Evolutionary conservation across 2,888 invertebrate genomes (phyloP).

Genomic region (Argyresthia goedartella): DNA sequence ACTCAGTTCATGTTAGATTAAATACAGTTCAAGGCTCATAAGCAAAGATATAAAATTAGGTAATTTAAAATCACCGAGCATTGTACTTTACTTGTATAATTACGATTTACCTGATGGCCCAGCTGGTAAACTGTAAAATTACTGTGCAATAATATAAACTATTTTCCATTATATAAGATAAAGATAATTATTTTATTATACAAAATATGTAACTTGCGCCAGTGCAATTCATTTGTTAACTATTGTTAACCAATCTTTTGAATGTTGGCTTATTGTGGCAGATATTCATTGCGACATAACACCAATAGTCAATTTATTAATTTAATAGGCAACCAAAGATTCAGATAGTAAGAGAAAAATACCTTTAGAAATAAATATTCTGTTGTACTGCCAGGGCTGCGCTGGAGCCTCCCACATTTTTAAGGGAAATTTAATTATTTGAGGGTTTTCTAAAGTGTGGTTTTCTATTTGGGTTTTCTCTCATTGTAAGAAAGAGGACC

Average conservation of each 20-base stretch:
- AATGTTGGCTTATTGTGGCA: too few species aligned
- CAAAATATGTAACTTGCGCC: not conserved
- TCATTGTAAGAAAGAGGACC: too few species aligned
- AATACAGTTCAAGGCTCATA: too few species aligned
- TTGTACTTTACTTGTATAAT: not conserved
- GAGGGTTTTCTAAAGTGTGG: too few species aligned
- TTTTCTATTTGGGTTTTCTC: too few species aligned
- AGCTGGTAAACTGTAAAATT: not conserved
- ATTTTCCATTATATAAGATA: conserved; percentile 1
- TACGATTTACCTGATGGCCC: not conserved
- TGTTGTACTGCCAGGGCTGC: not conserved
- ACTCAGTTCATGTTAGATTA: too few species aligned
- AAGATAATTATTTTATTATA: not conserved
- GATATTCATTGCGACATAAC: not conserved
- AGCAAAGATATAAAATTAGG: too few species aligned
- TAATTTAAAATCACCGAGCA: too few species aligned
- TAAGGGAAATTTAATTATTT: not conserved
- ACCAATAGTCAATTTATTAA: not conserved
- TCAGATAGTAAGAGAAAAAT: not conserved
- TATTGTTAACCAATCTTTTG: not conserved
- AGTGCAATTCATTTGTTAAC: not conserved
- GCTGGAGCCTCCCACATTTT: not conserved
- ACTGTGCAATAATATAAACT: conserved; percentile 1
- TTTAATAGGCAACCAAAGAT: conserved; percentile 1
- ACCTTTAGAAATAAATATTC: not conserved